A percentile compares a stretch with the other conserved stretches of the same genome.
phyloP scores from a whole-genome alignment of 92 coral and sea anemone genomes.

The Heliopora coerulea region DNA sequence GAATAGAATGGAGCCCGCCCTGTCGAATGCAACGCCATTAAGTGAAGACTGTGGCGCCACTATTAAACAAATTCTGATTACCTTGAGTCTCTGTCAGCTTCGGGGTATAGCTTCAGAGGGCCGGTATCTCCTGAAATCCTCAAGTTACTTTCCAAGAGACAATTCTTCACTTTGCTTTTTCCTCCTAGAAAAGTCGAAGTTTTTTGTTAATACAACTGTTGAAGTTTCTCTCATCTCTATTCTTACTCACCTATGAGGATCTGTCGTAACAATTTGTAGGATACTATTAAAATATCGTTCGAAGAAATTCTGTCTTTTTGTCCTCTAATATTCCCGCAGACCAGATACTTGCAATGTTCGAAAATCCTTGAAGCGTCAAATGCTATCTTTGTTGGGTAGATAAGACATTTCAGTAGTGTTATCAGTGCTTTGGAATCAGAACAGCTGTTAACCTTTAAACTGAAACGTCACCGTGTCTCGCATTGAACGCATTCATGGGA shows the following conservation, averaged over 20 bases:
- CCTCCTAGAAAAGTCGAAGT: neutral
- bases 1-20: conserved; percentile 19
- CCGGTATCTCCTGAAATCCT: neutral
- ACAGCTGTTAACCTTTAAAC: conserved; percentile 38
- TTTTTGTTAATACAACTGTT: too few species aligned
- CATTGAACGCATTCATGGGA: neutral
- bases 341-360: too few species aligned
- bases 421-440: conserved; percentile 4
- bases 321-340: too few species aligned
- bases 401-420: neutral
- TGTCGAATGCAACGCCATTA: neutral
- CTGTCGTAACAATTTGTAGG: neutral
- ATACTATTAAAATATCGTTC: too few species aligned
- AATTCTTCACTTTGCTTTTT: neutral
- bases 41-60: neutral
- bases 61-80: neutral
- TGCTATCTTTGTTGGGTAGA: too few species aligned
- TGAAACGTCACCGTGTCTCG: conserved; percentile 12
- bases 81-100: neutral
- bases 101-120: too few species aligned
- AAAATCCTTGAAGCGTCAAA: neutral
- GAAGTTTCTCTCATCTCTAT: neutral
- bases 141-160: conserved; percentile 1
- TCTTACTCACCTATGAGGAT: conserved; percentile 27
- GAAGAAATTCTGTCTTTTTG: too few species aligned